Evolutionary conservation across 2,113 vertebrate species (phyloP), one percentile per base, ranked within the genome.

Genomic region (Gobio gobio): DNA sequence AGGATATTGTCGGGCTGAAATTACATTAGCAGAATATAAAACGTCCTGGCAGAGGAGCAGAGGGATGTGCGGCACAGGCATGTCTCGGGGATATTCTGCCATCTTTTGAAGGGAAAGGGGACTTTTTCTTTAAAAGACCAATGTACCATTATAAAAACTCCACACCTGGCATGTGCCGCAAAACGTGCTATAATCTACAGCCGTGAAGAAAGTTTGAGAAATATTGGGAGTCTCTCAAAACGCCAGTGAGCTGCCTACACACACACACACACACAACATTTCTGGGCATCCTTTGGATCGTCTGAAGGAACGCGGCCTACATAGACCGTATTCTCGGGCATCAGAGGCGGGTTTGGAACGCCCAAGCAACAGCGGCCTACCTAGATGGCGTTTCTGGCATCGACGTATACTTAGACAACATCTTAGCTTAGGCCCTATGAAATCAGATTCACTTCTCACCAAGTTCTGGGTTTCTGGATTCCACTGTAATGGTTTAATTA

Each of bases 11-110:
- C 36, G 78, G 78, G 51, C 43, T 79, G 83, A 85, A 89, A 89
- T 89, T 82, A 83, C 86, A 89, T 89, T 87, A 83, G 85, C 82
- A 76, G 61, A 84, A 61, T 87, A 78, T 58, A 75, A 51, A 79
- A 45, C 10, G 40, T 47, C 58, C 40, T 20, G 40, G 64, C 78
- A 40, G 26, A 68, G 36, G 33, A 59, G 13, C 14, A n/a, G 54
- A 61, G 20, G 16, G 59, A n/a, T 3, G n/a, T n/a, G 70, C 4
- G 13, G 76, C 64, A 61, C 26, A 85, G 18, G 51, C 80, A 22
- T 4, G 43, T 85, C 77, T 20, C 43, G 3, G 72, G 3, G 77
- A n/a, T 18, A 63, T 47, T 79, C 26, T n/a, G 78, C 13, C 58
- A 26, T 40, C 75, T 36, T 78, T 13, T 58, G 29, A 78, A 58